These are phyloP conservation scores for Cichladusa arquata DNA, from an alignment of 2,113 vertebrate genomes.

Conservation along the genomic window DNA sequence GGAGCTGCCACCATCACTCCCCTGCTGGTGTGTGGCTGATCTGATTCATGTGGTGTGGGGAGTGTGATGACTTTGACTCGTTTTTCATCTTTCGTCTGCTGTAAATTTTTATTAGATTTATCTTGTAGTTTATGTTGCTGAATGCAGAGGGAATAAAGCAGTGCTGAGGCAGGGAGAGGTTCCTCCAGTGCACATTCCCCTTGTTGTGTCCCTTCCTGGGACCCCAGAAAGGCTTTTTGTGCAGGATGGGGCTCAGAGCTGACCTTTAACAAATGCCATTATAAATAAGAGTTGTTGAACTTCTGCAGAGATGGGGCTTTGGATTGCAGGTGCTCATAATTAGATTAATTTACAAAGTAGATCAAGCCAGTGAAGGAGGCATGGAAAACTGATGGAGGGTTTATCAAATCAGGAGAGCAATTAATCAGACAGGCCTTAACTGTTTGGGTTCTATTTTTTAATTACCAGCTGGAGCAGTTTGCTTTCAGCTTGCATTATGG, in stretches of 20 bases:
- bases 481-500: neutral
- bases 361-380: neutral
- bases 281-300: neutral
- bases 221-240: neutral
- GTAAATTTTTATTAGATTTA: neutral
- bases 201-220: neutral
- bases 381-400: neutral
- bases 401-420: slow-evolving; percentile 46
- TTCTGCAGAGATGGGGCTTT: neutral
- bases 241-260: neutral
- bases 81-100: neutral
- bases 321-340: slow-evolving; percentile 14
- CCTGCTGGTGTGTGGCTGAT: neutral
- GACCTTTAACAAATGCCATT: neutral
- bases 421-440: slow-evolving; percentile 18
- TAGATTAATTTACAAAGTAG: slow-evolving; percentile 14
- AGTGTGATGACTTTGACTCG: neutral
- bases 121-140: neutral
- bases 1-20: neutral
- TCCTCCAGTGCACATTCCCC: neutral
- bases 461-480: neutral
- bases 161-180: neutral
- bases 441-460: neutral
- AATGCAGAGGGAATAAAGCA: neutral
- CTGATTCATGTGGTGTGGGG: neutral